A percentile compares a stretch with the other conserved stretches of the same genome.
Evolutionary conservation across 2,113 vertebrate species (phyloP).

Genomic region (Zosterops hypoxanthus): DNA sequence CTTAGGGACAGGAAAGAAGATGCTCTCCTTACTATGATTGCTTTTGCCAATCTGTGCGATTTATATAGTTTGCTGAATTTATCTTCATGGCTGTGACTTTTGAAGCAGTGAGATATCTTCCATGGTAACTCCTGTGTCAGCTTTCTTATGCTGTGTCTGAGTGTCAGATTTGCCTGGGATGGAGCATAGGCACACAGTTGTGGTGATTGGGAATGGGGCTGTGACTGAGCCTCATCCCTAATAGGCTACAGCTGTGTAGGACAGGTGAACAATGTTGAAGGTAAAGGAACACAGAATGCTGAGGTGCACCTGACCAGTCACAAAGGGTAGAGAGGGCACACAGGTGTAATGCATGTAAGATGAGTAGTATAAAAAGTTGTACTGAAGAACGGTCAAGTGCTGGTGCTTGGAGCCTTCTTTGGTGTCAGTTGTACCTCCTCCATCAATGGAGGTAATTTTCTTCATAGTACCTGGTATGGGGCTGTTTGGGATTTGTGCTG

Average conservation of each 20-base stretch:
- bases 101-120: neutral
- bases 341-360: neutral
- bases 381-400: neutral
- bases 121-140: neutral
- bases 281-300: neutral
- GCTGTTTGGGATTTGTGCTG: neutral
- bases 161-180: neutral
- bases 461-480: neutral
- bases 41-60: neutral
- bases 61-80: neutral
- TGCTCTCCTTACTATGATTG: neutral
- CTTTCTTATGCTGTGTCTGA: neutral
- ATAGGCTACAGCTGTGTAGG: neutral
- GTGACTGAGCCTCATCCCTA: neutral
- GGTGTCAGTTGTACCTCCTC: neutral
- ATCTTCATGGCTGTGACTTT: neutral
- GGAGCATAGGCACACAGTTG: neutral
- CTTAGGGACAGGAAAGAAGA: neutral
- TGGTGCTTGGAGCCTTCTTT: neutral
- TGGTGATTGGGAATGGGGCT: neutral
- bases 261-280: neutral
- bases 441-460: neutral
- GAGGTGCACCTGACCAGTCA: neutral
- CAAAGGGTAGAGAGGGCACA: neutral
- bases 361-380: neutral